A percentile compares a stretch with the other conserved stretches of the same genome.
Conservation (phyloP, 2,797 vertebrate species). For the Xiphophorus birchmanni region DNA sequence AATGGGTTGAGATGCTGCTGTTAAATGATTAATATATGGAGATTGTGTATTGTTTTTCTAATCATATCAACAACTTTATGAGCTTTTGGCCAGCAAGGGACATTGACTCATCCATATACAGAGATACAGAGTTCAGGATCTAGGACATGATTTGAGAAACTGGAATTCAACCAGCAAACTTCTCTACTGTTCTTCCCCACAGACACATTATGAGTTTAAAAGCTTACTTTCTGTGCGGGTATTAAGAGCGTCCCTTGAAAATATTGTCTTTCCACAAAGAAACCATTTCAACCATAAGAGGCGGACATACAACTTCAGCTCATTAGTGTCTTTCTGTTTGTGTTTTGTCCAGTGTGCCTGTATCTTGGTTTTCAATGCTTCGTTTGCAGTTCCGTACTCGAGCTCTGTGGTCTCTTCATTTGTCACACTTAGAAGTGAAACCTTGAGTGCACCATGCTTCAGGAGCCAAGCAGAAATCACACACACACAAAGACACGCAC, state of each 20-base stretch:
- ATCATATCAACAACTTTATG: neutral
- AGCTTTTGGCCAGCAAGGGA: neutral
- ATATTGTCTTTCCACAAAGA: neutral
- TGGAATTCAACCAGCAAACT: neutral
- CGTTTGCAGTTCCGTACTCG: slow-evolving; percentile 9
- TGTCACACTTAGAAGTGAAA: slow-evolving; percentile 71
- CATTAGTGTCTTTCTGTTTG: neutral
- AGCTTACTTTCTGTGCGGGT: neutral
- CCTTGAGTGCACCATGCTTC: slow-evolving; percentile 60
- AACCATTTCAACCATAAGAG: neutral
- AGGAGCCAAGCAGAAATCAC: slow-evolving; percentile 32
- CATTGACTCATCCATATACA: neutral
- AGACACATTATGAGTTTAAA: neutral
- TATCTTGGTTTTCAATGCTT: slow-evolving; percentile 15
- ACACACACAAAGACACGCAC: slow-evolving; percentile 9
- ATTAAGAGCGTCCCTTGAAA: neutral
- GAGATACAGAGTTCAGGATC: neutral
- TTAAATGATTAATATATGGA: neutral
- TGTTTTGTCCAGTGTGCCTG: slow-evolving; percentile 11
- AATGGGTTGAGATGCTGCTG: neutral
- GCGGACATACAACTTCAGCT: neutral
- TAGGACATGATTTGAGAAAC: neutral
- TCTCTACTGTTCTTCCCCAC: neutral
- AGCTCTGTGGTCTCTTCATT: slow-evolving; percentile 57
- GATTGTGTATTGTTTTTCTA: neutral